Conservation (phyloP, 2,113 vertebrate genomes). For the Plestiodon gilberti region DNA sequence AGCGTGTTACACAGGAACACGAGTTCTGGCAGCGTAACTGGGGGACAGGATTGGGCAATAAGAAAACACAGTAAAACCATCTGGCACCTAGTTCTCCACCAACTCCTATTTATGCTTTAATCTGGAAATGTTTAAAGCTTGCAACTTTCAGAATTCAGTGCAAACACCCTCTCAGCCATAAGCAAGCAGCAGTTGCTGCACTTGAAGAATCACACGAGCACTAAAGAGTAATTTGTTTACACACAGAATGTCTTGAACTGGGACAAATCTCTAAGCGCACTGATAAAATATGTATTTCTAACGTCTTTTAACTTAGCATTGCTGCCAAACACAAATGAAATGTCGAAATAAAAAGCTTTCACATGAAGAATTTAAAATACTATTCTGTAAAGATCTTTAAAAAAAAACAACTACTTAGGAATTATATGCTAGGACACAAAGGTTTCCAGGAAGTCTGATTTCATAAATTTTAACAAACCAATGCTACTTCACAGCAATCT, state of each 20-base stretch:
- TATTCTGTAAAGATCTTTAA: not conserved
- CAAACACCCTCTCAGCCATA: not conserved
- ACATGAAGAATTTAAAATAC: not conserved
- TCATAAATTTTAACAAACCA: too few relatives aligned
- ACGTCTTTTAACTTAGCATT: not conserved
- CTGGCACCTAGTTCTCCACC: not conserved
- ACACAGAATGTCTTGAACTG: not conserved
- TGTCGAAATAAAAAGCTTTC: not conserved
- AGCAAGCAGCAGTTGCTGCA: not conserved
- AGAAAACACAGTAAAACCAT: not conserved
- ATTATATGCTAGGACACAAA: too few relatives aligned
- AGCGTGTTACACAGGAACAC: not conserved
- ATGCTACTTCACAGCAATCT: too few relatives aligned
- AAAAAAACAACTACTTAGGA: too few relatives aligned
- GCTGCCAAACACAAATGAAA: not conserved
- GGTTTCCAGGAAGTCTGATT: too few relatives aligned
- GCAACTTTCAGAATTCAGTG: not conserved
- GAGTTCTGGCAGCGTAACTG: not conserved
- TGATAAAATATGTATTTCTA: not conserved
- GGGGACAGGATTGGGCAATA: not conserved
- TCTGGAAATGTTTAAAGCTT: not conserved
- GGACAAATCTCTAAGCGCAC: not conserved
- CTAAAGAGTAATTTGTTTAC: not conserved
- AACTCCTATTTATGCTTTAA: not conserved
- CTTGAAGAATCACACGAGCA: not conserved